These are phyloP conservation scores for Microtus californicus DNA, from an alignment of 2,797 vertebrate species.

Conservation along the genomic window DNA sequence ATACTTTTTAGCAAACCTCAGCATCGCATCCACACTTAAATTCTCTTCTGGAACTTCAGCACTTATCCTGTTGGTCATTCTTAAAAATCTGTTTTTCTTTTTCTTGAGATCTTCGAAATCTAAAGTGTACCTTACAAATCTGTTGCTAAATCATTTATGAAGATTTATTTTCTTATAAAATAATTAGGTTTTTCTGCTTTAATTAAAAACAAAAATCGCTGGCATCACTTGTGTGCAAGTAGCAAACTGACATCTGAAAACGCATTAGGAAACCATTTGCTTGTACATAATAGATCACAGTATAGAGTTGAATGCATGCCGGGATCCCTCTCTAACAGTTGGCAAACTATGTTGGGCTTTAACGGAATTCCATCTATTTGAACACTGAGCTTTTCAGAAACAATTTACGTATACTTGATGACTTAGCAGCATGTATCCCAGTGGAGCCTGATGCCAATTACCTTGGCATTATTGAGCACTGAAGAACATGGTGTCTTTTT, in stretches of 20 bases:
- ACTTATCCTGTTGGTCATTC: neutral
- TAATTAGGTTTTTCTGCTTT: neutral
- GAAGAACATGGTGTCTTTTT: neutral
- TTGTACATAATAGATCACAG: slow-evolving; percentile 65
- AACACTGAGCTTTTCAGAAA: slow-evolving; percentile 53
- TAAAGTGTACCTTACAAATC: slow-evolving; percentile 18
- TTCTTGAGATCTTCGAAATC: neutral
- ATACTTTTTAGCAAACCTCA: neutral
- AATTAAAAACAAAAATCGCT: slow-evolving; percentile 11
- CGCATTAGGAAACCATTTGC: slow-evolving; percentile 35
- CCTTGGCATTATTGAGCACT: slow-evolving; percentile 6
- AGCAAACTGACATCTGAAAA: slow-evolving; percentile 36
- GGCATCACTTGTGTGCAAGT: slow-evolving; percentile 31
- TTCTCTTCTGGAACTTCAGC: neutral
- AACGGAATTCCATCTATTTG: slow-evolving; percentile 38
- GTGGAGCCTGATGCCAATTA: slow-evolving; percentile 1
- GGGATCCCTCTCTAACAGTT: slow-evolving; percentile 3
- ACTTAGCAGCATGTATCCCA: slow-evolving; percentile 30
- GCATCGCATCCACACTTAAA: neutral
- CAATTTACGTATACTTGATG: slow-evolving; percentile 42
- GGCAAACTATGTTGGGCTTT: slow-evolving; percentile 31
- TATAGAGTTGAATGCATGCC: slow-evolving; percentile 11
- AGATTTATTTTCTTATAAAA: slow-evolving; percentile 41
- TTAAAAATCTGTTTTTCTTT: slow-evolving; percentile 30
- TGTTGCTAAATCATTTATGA: neutral